Evolutionary conservation across 2,888 invertebrate species (phyloP), one percentile per base, ranked within the genome.

Genomic region (Julus scandinavius): DNA sequence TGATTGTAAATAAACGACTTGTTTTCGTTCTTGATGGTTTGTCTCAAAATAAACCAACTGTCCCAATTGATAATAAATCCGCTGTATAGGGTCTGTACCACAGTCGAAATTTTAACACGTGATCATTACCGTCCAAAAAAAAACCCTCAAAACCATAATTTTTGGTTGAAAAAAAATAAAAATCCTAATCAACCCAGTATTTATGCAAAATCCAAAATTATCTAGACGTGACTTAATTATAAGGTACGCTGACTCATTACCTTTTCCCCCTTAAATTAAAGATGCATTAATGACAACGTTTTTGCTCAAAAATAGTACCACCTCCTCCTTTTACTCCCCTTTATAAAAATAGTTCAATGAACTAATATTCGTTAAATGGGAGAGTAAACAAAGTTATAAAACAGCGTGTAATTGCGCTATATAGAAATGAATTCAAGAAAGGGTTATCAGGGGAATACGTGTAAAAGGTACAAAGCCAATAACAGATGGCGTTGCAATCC

Each of bases 381-480:
- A 7, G 72, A 13, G 29, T 72, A 72, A 72, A 72, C 72, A 72
- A 29, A 72, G 29, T 72, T 72, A 72, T 72, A 72, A 72, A 72
- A 72, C 72, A 72, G 72, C 72, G 72, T 72, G 72, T 29, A 72
- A 72, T 29, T 72, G 29, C 63, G n/a, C 63, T n/a, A 63, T 63
- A 63, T 63, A 6, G 6, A n/a, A 6, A 13, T n/a, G 63, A 63
- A 63, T 63, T 63, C 20, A 7, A 0, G 13, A 72, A 72, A 7
- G 29, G 11, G 72, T 29, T 72, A 29, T 72, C 29, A 2, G 1
- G 54, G 54, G 17, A 72, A 72, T 9, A 63, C 20, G 4, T 72
- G 29, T 29, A 13, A 72, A 72, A 72, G 29, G 72, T 29, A 72
- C 2, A 11, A 17, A n/a, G n/a, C 63, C 29, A n/a, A 72, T 2